Evolutionary conservation across 2,113 vertebrate genomes (phyloP).

Genomic region (Kobus ellipsiprymnus): DNA sequence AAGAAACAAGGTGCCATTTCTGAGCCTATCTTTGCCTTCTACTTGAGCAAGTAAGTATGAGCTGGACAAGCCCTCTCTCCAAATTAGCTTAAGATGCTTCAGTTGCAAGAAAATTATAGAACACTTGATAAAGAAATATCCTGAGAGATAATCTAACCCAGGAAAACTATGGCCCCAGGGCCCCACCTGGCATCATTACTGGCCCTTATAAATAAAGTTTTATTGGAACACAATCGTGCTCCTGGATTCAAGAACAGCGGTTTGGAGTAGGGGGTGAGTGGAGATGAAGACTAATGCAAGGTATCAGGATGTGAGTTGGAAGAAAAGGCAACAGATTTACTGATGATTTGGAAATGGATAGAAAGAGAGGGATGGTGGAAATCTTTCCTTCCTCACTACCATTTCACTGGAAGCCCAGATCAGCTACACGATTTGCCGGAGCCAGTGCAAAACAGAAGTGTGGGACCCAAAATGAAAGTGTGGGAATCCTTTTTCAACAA

Average conservation of each 20-base stretch:
- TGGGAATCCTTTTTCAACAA: background rate
- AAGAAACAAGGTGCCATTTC: conserved; percentile 62
- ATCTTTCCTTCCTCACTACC: background rate
- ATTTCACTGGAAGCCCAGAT: background rate
- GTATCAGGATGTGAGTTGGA: fast-evolving
- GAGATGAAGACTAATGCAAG: no score
- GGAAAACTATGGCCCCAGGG: background rate
- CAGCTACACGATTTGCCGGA: background rate
- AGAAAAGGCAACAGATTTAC: background rate
- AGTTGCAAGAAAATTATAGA: background rate
- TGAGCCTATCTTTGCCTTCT: conserved; percentile 76
- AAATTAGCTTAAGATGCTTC: background rate
- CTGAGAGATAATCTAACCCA: background rate
- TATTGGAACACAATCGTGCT: background rate
- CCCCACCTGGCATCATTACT: no score
- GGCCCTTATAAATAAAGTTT: background rate
- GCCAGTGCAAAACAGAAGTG: background rate
- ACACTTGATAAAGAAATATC: background rate
- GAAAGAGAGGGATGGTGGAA: background rate
- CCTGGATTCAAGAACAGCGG: background rate
- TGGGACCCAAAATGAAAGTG: no score
- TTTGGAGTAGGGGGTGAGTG: background rate
- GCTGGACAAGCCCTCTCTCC: background rate
- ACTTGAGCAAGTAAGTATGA: conserved; percentile 73
- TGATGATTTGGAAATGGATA: background rate